Conservation (phyloP, 2,888 invertebrate species). For the Amorpha juglandis region DNA sequence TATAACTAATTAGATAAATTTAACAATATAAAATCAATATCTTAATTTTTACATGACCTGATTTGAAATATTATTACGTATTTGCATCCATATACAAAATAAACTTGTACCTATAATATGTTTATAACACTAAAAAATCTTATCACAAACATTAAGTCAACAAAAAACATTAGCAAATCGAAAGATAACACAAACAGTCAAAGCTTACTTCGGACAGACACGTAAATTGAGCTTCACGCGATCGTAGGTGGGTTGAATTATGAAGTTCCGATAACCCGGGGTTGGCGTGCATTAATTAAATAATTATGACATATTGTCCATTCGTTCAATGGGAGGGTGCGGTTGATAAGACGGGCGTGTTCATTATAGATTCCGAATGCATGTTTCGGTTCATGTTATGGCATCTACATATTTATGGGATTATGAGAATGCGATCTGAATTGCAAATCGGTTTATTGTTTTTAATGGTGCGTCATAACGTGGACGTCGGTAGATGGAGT, state of each 20-base stretch:
- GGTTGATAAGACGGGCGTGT: conserved; percentile 63
- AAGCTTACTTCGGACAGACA: conserved; percentile 12
- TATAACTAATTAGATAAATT: too few species aligned
- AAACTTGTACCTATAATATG: too few species aligned
- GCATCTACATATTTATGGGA: conserved; percentile 26
- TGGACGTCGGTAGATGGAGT: conserved; percentile 6
- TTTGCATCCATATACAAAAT: too few species aligned
- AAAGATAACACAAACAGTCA: conserved; percentile 5
- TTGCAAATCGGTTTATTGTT: conserved; percentile 24
- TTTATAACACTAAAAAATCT: too few species aligned
- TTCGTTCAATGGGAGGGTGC: conserved; percentile 73
- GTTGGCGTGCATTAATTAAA: conserved; percentile 79
- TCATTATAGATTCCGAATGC: conserved; percentile 63
- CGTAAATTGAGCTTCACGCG: conserved; percentile 26
- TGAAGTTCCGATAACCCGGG: conserved; percentile 71
- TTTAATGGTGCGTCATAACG: conserved; percentile 22
- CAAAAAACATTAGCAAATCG: conserved; percentile 3
- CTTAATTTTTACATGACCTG: too few species aligned
- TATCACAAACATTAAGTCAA: too few species aligned
- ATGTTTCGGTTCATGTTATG: conserved; percentile 40
- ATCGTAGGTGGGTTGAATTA: conserved; percentile 65
- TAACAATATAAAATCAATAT: too few species aligned
- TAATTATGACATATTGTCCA: conserved; percentile 83
- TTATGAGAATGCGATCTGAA: conserved; percentile 24
- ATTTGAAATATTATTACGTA: too few species aligned